Conservation (phyloP, 2,113 vertebrate species). For the Machaerirhynchus nigripectus region DNA sequence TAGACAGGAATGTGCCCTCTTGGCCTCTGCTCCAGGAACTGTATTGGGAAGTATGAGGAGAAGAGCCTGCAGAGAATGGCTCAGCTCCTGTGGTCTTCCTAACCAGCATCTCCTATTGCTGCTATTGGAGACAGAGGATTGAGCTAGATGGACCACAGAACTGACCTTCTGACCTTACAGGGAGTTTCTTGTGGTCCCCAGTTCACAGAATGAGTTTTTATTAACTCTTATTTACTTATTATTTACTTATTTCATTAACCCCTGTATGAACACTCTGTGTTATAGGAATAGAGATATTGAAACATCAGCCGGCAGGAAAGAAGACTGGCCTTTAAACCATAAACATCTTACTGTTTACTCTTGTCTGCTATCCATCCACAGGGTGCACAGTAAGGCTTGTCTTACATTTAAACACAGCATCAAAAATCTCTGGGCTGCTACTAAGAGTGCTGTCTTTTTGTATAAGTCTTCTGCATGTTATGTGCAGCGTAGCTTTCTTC, state of each 20-base stretch:
- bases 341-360: not conserved
- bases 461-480: not conserved
- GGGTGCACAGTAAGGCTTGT: not conserved
- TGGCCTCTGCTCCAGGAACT: not conserved
- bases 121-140: not conserved
- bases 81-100: not conserved
- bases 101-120: not conserved
- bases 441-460: not conserved
- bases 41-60: accelerated
- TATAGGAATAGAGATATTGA: no score
- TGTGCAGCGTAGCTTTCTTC: not conserved
- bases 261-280: no score
- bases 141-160: not conserved
- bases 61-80: not conserved
- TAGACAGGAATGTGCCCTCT: not conserved
- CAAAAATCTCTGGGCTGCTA: not conserved
- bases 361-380: not conserved
- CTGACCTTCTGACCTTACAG: not conserved
- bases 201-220: not conserved
- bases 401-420: not conserved
- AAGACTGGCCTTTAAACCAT: no score
- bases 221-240: not conserved
- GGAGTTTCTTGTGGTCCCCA: not conserved
- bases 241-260: no score
- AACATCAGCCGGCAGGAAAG: no score